A percentile compares a stretch with the other conserved stretches of the same genome.
phyloP scores from a whole-genome alignment of 2,888 invertebrate species.

The Anoplius nigerrimus region DNA sequence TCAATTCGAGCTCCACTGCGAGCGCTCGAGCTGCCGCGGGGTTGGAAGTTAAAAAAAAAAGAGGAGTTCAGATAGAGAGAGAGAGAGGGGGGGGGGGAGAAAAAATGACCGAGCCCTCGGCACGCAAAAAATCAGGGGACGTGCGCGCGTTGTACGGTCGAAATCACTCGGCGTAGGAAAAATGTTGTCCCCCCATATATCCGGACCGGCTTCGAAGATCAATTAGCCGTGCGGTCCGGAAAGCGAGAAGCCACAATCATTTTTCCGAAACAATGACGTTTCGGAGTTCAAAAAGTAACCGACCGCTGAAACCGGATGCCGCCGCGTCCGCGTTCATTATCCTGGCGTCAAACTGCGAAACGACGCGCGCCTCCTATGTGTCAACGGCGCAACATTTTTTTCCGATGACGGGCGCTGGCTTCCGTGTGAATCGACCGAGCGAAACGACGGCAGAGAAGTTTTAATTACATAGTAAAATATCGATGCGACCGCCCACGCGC shows the following conservation, averaged over 20 bases:
- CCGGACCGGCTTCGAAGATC: slow-evolving; percentile 31
- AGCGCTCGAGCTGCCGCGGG: slow-evolving; percentile 26
- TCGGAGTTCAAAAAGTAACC: too few species aligned
- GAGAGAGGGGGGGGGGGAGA: slow-evolving; percentile 27
- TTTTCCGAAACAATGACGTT: background rate
- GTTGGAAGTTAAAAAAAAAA: too few species aligned
- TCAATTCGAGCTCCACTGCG: slow-evolving; percentile 55
- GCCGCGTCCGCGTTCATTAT: too few species aligned
- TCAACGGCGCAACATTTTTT: too few species aligned
- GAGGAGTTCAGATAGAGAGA: too few species aligned
- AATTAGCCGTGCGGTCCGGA: slow-evolving; percentile 20
- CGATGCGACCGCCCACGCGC: too few species aligned
- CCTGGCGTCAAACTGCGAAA: too few species aligned
- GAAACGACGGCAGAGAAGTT: too few species aligned
- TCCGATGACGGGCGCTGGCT: background rate
- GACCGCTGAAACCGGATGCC: too few species aligned
- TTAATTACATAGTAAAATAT: too few species aligned
- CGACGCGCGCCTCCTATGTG: background rate
- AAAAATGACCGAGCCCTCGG: slow-evolving; percentile 39
- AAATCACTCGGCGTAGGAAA: slow-evolving; percentile 50
- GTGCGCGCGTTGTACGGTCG: slow-evolving; percentile 23
- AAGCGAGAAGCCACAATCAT: background rate
- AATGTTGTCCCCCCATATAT: slow-evolving; percentile 44
- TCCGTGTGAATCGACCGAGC: too few species aligned
- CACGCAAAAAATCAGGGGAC: slow-evolving; percentile 43